phyloP scores from a whole-genome alignment of 1,140 invertebrate species.

The Gonioctena quinquepunctata region DNA sequence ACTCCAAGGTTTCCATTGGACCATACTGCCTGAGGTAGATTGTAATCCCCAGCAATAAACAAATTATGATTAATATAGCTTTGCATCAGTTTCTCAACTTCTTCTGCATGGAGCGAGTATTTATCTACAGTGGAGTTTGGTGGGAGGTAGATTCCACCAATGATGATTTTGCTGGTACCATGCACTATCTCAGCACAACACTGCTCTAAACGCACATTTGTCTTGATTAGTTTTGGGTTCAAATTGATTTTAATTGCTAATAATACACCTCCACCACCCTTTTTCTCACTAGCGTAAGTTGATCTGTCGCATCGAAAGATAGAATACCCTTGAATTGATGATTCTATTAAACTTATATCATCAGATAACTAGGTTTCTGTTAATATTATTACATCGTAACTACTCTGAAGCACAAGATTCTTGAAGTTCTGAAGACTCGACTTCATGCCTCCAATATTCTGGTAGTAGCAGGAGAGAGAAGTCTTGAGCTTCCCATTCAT shows the following conservation, averaged over 20 bases:
- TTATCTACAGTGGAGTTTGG: not conserved
- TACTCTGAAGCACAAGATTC: not conserved
- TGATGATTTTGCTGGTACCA: not conserved
- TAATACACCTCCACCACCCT: not conserved
- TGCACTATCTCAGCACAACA: not conserved
- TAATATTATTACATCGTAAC: not conserved
- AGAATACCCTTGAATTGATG: not conserved
- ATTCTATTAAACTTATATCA: not conserved
- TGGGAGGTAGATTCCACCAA: not conserved
- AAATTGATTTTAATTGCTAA: not conserved
- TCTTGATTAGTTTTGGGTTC: not conserved
- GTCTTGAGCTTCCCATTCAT: not conserved
- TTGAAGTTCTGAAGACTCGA: not conserved
- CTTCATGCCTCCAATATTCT: not conserved
- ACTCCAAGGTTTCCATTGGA: not conserved
- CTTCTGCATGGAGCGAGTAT: not conserved
- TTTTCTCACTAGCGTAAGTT: not conserved
- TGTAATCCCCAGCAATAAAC: not conserved
- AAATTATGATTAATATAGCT: not conserved
- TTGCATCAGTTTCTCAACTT: not conserved
- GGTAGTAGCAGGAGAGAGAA: not conserved
- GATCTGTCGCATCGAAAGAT: not conserved
- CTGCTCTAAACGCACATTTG: not conserved
- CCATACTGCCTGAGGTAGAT: not conserved
- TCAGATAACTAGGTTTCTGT: not conserved